These are phyloP conservation scores for Poeciliopsis presidionis DNA, from an alignment of 2,797 vertebrate species.

Conservation along the genomic window DNA sequence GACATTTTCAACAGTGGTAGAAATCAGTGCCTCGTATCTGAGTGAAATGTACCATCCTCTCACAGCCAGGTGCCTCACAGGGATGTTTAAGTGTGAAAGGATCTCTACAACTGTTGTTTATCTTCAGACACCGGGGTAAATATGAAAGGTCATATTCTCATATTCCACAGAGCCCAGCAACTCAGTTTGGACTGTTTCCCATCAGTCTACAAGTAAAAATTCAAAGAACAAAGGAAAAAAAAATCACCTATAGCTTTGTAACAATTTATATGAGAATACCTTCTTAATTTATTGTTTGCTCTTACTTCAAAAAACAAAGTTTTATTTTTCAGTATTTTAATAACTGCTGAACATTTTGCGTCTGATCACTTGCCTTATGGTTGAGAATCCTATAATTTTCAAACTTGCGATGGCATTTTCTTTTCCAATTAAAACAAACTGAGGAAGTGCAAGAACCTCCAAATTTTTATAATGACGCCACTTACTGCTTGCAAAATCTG, in stretches of 20 bases:
- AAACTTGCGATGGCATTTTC: background rate
- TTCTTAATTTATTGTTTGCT: background rate
- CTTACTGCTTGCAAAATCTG: background rate
- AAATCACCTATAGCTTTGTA: background rate
- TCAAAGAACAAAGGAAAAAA: background rate
- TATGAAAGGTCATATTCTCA: slow-evolving; percentile 56
- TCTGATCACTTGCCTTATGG: background rate
- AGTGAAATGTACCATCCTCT: slow-evolving; percentile 43
- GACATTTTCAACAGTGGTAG: slow-evolving; percentile 53
- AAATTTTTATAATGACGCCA: background rate
- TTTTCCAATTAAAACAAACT: background rate
- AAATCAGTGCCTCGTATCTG: slow-evolving; percentile 31
- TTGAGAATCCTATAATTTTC: background rate
- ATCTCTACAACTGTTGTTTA: slow-evolving; percentile 35
- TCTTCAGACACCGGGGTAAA: slow-evolving; percentile 46
- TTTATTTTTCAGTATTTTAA: background rate
- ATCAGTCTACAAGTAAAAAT: slow-evolving; percentile 1
- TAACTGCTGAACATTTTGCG: background rate
- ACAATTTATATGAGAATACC: background rate
- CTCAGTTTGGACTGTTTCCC: slow-evolving; percentile 21
- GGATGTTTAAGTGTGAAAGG: slow-evolving; percentile 50
- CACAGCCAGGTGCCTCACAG: slow-evolving; percentile 25
- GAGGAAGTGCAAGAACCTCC: background rate
- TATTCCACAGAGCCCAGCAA: slow-evolving; percentile 44
- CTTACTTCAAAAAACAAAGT: background rate